Evolutionary conservation across 2,888 invertebrate species (phyloP).

Genomic region (Macaria liturata): DNA sequence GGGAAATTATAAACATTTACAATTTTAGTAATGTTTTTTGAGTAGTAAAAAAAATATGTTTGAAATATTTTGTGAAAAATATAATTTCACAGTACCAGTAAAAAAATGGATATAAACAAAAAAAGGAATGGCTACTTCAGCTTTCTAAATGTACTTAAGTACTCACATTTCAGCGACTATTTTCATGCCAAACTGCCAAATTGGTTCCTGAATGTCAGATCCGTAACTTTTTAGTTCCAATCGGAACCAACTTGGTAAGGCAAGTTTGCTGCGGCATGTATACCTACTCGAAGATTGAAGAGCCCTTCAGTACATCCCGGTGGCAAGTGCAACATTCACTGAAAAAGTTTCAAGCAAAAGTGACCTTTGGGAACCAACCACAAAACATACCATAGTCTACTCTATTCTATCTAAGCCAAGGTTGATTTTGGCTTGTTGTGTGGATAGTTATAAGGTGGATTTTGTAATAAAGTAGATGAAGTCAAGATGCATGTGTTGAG

Average conservation of each 20-base stretch:
- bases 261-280: constrained; percentile 47
- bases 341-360: constrained; percentile 35
- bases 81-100: no score
- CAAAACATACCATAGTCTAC: constrained; percentile 17
- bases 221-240: constrained; percentile 36
- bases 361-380: constrained; percentile 32
- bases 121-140: no score
- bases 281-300: constrained; percentile 49
- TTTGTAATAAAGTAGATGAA: constrained; percentile 48
- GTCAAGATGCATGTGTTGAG: constrained; percentile 67
- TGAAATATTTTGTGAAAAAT: no score
- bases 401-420: background rate
- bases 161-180: no score
- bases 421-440: constrained; percentile 24
- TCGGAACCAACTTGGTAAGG: constrained; percentile 37
- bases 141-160: no score
- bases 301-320: constrained; percentile 58
- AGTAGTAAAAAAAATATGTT: no score
- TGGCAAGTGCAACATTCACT: constrained; percentile 58
- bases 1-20: no score
- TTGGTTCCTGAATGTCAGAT: background rate
- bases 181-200: background rate
- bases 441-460: constrained; percentile 28
- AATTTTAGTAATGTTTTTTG: no score
- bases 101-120: no score